Percentiles rank a stretch among this genome's conserved stretches.
These are phyloP conservation scores for Andrena dorsata DNA, from an alignment of 2,888 invertebrate genomes.

Conservation along the genomic window DNA sequence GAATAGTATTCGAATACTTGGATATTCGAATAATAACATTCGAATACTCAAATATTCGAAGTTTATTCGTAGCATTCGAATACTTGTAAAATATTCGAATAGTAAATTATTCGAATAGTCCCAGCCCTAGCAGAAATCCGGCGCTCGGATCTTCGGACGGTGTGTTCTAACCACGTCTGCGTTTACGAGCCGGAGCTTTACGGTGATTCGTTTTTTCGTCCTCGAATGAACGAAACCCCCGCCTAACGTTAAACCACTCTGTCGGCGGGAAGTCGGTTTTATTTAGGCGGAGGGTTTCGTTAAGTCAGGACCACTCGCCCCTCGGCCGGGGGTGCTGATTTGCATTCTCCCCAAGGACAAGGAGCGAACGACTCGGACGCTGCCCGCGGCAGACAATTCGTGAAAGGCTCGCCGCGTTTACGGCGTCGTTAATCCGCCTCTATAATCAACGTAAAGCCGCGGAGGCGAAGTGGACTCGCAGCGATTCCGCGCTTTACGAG, in stretches of 20 bases:
- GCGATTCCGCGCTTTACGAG: slow-evolving; percentile 65
- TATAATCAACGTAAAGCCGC: slow-evolving; percentile 67
- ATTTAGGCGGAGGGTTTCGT: slow-evolving; percentile 19
- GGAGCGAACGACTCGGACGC: slow-evolving; percentile 11
- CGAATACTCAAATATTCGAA: too few relatives aligned
- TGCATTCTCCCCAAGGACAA: slow-evolving; percentile 48
- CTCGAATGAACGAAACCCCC: too few relatives aligned
- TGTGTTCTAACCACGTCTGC: neutral
- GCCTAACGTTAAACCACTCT: neutral
- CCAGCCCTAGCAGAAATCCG: neutral
- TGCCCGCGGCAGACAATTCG: slow-evolving; percentile 54
- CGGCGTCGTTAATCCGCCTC: slow-evolving; percentile 68
- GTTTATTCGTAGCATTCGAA: too few relatives aligned
- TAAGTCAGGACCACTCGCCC: slow-evolving; percentile 13
- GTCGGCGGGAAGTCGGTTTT: neutral
- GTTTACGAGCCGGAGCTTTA: too few relatives aligned
- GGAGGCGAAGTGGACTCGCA: slow-evolving; percentile 46
- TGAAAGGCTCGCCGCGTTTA: slow-evolving; percentile 68
- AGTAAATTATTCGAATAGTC: too few relatives aligned
- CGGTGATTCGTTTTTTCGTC: too few relatives aligned
- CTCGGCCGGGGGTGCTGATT: slow-evolving; percentile 21
- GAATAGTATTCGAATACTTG: too few relatives aligned
- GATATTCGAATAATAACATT: too few relatives aligned
- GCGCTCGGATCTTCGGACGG: too few relatives aligned
- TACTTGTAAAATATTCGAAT: too few relatives aligned